Evolutionary conservation across 2,113 vertebrate species (phyloP).

Genomic region (Sigmodon hispidus): DNA sequence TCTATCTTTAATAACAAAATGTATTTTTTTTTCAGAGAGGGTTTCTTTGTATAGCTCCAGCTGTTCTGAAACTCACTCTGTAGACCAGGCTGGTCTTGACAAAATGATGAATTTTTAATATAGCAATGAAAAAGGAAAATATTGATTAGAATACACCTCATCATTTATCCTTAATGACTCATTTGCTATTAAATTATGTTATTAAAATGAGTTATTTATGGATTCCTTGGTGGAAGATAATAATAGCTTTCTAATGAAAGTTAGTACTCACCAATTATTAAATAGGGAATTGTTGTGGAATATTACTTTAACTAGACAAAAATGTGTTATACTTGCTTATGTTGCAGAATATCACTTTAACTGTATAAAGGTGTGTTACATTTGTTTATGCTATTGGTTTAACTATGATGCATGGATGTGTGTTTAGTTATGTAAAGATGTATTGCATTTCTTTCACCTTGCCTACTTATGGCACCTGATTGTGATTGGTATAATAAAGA

Average conservation of each 20-base stretch:
- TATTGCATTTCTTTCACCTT: background rate
- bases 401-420: background rate
- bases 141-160: background rate
- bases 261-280: background rate
- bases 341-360: background rate
- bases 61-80: background rate
- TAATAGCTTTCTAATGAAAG: background rate
- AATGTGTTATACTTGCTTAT: background rate
- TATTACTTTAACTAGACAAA: background rate
- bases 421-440: background rate
- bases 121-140: background rate
- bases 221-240: background rate
- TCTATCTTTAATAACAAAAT: conserved; percentile 26
- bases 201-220: background rate
- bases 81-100: background rate
- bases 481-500: background rate
- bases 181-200: background rate
- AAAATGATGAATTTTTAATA: background rate
- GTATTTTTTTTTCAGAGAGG: background rate
- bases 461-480: background rate
- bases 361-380: background rate
- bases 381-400: too few relatives aligned
- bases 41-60: background rate
- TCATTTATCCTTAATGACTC: background rate
- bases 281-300: background rate